Evolutionary conservation across 2,113 vertebrate genomes (phyloP), one percentile per base, ranked within the genome.

Genomic region (Saimiri boliviensis): DNA sequence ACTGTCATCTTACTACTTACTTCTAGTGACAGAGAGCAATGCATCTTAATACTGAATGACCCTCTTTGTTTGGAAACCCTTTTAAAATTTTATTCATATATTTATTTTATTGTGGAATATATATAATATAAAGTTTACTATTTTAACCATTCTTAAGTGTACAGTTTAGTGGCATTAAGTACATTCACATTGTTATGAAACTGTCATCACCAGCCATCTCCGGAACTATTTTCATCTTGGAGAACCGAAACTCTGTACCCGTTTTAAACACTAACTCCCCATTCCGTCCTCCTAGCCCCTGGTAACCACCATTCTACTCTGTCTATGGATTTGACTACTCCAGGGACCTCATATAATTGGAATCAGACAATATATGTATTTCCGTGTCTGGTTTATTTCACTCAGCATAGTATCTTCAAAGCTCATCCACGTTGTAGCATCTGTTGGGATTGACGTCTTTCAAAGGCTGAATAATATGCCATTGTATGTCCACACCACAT

Each of bases 401-500:
- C 52, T 80, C 30, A n/a, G 16, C 6, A 0, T 14, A 56, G 27
- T 60, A 25, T 58, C n/a, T 71, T 19, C 25, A 30, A 10, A 17
- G 35, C 49, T 84, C 49, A 70, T 47, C 35, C 6, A 1, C 5
- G 6, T 12, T 5, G 8, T 30, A n/a, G 30, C 54, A 37, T 11
- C 3, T 30, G 2, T 63, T 32, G n/a, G 42, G 54, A n/a, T 10
- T 63, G 20, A 16, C 30, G 20, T 37, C 54, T 85, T 35, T 45
- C 40, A n/a, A 12, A 30, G 63, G 42, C 86, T 74, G 23, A 37
- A 12, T 19, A 8, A 6, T 21, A 27, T 2, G 6, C 14, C 40
- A n/a, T 11, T 21, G 16, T 35, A 3, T 20, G 8, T 52, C 70
- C 40, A 1, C 12, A 0, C 9, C 52, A 45, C 7, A 0, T 49